Evolutionary conservation across 1,140 invertebrate genomes (phyloP), one percentile per base, ranked within the genome.

Genomic region (Drosophila kepulauana): DNA sequence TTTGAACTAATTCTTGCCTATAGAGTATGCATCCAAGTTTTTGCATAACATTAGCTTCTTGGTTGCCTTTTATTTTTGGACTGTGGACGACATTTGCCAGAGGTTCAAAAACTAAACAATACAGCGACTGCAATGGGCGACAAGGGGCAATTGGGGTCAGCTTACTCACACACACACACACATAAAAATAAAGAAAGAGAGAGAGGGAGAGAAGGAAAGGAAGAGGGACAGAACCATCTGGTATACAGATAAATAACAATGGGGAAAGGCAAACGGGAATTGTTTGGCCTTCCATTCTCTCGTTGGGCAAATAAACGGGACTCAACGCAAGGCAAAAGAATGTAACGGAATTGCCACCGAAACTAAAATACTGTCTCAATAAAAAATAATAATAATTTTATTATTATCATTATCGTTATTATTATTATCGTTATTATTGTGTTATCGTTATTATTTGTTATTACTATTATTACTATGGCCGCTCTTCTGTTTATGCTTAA

Each of bases 281-380:
- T 69, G 74, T 13, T 64, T 38, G 54, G 54, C 35, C 54, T 41
- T 70, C 77, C 54, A 75, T 45, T 64, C 75, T 80, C 78, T 81
- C 70, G 80, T 82, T 82, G 80, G 82, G 79, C 78, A 86, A 85
- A 86, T 86, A 85, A 86, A 86, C 57, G 70, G 3, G 20, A 25
- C 20, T 25, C 20, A 25, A 25, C 3, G 3, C 20, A 25, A 25
- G 82, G 75, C 75, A 86, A 85, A 86, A 81, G 86, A 86, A 86
- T 67, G 35, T 10, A 38, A 38, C 56, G 35, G 13, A 77, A 86
- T 86, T 86, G 77, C 71, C 71, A 82, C 76, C 76, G 59, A 82
- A 86, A 87, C 84, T 88, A 79, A 87, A 87, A 87, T 86, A 78
- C 79, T 79, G 79, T 88, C 76, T 77, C 84, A 87, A 88, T 75